phyloP scores from a whole-genome alignment of 2,888 invertebrate species.

The Pinctada fucata region DNA sequence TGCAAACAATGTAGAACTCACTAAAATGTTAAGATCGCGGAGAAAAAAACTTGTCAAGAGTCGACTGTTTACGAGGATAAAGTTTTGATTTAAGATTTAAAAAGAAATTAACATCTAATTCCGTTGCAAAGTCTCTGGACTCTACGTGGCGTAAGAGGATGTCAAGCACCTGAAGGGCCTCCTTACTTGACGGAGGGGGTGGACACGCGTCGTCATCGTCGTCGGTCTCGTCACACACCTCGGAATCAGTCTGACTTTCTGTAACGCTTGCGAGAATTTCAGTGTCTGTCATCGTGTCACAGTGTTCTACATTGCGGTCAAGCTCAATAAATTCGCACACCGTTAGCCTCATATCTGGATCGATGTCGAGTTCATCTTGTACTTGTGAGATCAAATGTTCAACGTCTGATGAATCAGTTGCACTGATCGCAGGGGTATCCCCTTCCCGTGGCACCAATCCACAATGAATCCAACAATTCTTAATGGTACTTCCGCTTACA shows the following conservation, averaged over 20 bases:
- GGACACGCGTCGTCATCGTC: neutral
- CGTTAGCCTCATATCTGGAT: conserved; percentile 1
- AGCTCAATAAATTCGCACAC: neutral
- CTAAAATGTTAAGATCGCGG: too few species aligned
- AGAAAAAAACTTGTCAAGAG: neutral
- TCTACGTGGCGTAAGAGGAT: neutral
- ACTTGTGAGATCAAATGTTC: neutral
- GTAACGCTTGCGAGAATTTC: neutral
- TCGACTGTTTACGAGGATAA: neutral
- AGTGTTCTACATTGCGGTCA: neutral
- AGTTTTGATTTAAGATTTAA: neutral
- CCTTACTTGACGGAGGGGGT: neutral
- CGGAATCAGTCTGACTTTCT: neutral
- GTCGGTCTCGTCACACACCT: neutral
- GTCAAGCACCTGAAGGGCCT: neutral
- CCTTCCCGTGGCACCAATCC: neutral
- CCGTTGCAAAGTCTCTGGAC: neutral
- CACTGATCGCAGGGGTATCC: neutral
- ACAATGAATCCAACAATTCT: conserved; percentile 31
- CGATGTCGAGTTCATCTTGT: conserved; percentile 4
- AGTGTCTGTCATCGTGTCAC: neutral
- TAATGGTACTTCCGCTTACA: conserved; percentile 24
- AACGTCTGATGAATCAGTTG: neutral
- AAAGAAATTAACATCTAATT: neutral
- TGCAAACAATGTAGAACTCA: too few species aligned